phyloP scores from a whole-genome alignment of 2,113 vertebrate genomes.

The Gopherus flavomarginatus region DNA sequence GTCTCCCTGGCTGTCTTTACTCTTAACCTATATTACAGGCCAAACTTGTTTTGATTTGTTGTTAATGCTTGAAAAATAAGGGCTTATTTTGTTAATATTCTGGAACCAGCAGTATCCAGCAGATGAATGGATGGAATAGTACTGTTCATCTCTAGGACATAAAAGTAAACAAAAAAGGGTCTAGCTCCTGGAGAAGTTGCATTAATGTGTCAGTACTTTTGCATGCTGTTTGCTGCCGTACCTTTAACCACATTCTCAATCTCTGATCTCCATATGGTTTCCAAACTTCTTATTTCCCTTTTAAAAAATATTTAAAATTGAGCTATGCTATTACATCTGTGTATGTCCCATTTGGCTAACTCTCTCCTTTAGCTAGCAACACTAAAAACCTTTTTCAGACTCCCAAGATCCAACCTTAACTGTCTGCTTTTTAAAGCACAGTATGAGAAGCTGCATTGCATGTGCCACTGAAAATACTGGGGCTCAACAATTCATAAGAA shows the following conservation, averaged over 20 bases:
- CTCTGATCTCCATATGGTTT: conserved; percentile 65
- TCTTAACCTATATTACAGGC: conserved; percentile 13
- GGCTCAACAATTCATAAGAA: conserved; percentile 66
- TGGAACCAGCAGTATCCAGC: not conserved
- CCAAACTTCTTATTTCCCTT: conserved; percentile 61
- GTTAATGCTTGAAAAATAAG: not conserved
- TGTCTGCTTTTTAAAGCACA: conserved; percentile 69
- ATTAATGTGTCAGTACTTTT: conserved; percentile 59
- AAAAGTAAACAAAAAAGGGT: not conserved
- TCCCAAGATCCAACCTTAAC: conserved; percentile 66
- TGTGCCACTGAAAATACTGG: conserved; percentile 63
- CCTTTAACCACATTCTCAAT: conserved; percentile 65
- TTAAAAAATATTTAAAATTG: conserved; percentile 65
- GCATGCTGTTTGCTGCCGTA: conserved; percentile 6
- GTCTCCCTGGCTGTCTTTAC: not conserved
- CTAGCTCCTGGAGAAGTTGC: conserved; percentile 19
- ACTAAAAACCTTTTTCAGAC: conserved; percentile 65
- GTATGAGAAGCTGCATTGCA: conserved; percentile 68
- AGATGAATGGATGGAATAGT: conserved; percentile 18
- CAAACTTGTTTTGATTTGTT: not conserved
- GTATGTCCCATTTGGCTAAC: conserved; percentile 71
- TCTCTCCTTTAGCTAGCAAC: conserved; percentile 68
- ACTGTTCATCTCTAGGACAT: not conserved
- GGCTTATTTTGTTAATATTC: conserved; percentile 5
- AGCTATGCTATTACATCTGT: conserved; percentile 70